Conservation (phyloP, 2,797 vertebrate genomes). For the Amazonetta brasiliensis region DNA sequence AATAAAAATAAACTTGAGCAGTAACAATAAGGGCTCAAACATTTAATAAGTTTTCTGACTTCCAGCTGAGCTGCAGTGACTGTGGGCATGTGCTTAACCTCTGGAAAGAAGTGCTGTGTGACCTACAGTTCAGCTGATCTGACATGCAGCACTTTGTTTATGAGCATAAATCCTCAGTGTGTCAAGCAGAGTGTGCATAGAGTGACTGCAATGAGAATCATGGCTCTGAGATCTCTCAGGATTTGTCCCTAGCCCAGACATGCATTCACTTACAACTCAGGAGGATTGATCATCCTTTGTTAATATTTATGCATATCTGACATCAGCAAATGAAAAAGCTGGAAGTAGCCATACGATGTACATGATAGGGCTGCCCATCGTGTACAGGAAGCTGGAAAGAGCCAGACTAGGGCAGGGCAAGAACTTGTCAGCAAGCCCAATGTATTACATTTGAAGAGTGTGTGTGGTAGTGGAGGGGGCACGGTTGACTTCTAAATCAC, state of each 20-base stretch:
- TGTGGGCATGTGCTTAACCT: background rate
- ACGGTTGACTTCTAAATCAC: background rate
- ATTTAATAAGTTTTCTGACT: background rate
- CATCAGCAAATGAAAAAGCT: background rate
- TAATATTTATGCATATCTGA: background rate
- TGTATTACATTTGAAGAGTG: background rate
- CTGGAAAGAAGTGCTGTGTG: background rate
- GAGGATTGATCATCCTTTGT: background rate
- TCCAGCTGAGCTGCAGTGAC: background rate
- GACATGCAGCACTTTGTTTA: background rate
- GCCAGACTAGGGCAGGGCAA: background rate
- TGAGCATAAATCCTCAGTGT: background rate
- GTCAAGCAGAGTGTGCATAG: background rate
- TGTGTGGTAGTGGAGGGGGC: background rate
- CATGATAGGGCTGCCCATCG: background rate
- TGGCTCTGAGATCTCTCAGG: background rate
- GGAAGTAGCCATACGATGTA: background rate
- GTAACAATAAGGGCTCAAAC: background rate
- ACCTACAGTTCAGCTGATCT: background rate
- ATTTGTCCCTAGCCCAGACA: background rate
- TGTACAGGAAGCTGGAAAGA: background rate
- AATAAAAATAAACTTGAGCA: background rate
- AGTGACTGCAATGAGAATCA: background rate
- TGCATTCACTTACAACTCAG: background rate
- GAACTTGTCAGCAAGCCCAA: background rate